Conservation (phyloP, 2,113 vertebrate genomes). For the Dipodomys spectabilis region DNA sequence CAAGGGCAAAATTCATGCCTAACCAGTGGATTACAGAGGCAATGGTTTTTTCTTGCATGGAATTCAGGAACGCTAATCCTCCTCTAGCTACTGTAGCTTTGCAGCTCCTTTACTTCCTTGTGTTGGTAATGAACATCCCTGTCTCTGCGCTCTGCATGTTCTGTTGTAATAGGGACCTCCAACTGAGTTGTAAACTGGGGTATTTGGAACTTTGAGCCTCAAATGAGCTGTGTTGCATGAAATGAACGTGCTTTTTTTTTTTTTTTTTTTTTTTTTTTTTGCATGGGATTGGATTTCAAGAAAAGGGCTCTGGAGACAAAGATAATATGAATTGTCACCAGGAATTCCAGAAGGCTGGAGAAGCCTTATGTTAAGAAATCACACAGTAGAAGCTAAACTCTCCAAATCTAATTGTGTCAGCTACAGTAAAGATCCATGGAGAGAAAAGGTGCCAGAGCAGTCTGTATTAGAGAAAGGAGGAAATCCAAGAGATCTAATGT, state of each 20-base stretch:
- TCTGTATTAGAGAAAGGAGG: background rate
- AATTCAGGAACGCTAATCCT: slow-evolving; percentile 65
- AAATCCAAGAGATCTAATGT: background rate
- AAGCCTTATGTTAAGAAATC: background rate
- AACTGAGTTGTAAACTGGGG: background rate
- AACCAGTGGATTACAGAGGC: background rate
- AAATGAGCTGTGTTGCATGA: slow-evolving; percentile 78
- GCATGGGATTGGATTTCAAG: slow-evolving; percentile 73
- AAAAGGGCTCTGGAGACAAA: slow-evolving; percentile 35
- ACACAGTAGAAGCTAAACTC: background rate
- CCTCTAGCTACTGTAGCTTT: slow-evolving; percentile 73
- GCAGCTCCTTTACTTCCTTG: slow-evolving; percentile 68
- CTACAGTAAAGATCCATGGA: background rate
- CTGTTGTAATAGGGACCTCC: background rate
- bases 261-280: slow-evolving; percentile 41
- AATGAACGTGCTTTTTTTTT: slow-evolving; percentile 66
- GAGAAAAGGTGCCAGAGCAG: background rate
- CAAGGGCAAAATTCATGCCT: background rate
- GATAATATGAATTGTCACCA: background rate
- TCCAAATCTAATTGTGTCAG: background rate
- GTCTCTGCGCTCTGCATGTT: slow-evolving; percentile 77
- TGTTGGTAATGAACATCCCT: slow-evolving; percentile 56
- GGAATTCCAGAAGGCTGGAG: background rate
- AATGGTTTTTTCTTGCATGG: slow-evolving; percentile 1
- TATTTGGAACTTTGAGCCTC: slow-evolving; percentile 44